A percentile compares a stretch with the other conserved stretches of the same genome.
Evolutionary conservation across 2,888 invertebrate species (phyloP).

Genomic region (Lysandra coridon): DNA sequence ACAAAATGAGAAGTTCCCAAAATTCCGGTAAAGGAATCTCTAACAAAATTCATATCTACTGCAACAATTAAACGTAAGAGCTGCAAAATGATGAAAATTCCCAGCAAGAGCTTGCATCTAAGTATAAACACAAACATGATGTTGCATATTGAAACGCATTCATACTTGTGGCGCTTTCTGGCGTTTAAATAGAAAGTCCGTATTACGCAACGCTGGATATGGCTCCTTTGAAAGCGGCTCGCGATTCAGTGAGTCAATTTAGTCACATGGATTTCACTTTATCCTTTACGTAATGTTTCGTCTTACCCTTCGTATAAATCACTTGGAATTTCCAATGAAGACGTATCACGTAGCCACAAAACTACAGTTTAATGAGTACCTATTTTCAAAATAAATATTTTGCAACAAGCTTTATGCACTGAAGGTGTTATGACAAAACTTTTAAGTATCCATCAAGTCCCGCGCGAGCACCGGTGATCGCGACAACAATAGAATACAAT

Average conservation of each 20-base stretch:
- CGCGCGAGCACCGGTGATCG: no score
- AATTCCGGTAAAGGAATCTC: not conserved
- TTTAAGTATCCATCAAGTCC: no score
- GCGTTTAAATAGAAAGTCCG: constrained; percentile 29
- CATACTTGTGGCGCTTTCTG: constrained; percentile 17
- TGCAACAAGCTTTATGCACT: not conserved
- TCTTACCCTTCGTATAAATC: constrained; percentile 37
- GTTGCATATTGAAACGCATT: constrained; percentile 10
- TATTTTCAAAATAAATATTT: not conserved
- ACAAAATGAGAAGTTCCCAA: not conserved
- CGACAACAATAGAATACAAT: no score
- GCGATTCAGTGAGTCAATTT: constrained; percentile 37
- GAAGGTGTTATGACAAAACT: no score
- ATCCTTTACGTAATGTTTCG: constrained; percentile 42
- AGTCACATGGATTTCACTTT: constrained; percentile 44
- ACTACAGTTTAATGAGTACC: not conserved
- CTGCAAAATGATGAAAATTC: not conserved
- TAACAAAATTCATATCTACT: not conserved
- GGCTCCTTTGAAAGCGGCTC: constrained; percentile 29
- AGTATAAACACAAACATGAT: not conserved
- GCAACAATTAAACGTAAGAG: not conserved
- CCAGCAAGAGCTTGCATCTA: not conserved
- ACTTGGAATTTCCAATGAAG: constrained; percentile 13
- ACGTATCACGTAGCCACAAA: not conserved
- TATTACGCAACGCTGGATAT: constrained; percentile 16